Evolutionary conservation across 2,113 vertebrate species (phyloP).

Genomic region (Heterocephalus glaber): DNA sequence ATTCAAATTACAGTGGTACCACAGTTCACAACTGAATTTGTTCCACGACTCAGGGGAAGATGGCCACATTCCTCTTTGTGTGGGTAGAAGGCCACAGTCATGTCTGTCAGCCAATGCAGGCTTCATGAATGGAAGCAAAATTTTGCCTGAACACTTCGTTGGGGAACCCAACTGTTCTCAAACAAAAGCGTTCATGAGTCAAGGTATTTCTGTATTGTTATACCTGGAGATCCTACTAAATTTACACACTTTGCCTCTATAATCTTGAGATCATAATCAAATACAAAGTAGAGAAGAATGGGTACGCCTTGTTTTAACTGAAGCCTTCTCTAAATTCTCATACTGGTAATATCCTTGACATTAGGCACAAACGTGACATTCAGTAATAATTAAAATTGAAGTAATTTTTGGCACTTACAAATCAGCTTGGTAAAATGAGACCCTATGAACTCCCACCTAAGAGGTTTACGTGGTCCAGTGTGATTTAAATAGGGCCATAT

Average conservation of each 20-base stretch:
- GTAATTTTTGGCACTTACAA: not conserved
- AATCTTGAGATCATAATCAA: not conserved
- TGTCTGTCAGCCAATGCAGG: not conserved
- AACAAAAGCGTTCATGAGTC: not conserved
- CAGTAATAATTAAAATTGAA: not conserved
- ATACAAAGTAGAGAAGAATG: not conserved
- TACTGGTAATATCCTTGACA: no score
- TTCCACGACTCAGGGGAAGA: not conserved
- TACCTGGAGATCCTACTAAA: not conserved
- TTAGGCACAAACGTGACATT: not conserved
- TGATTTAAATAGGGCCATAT: not conserved
- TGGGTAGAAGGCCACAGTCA: fast-evolving
- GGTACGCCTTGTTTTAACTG: not conserved
- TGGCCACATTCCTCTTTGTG: not conserved
- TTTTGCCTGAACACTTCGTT: not conserved
- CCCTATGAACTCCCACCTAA: not conserved
- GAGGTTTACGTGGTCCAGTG: not conserved
- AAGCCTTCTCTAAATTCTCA: not conserved
- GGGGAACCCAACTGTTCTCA: not conserved
- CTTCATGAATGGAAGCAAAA: not conserved
- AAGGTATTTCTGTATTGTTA: no score
- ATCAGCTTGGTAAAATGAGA: not conserved
- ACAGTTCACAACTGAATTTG: not conserved
- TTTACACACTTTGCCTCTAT: not conserved
- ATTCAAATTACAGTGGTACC: not conserved